A percentile compares a stretch with the other conserved stretches of the same genome.
phyloP scores from a whole-genome alignment of 2,888 invertebrate species.

The Pachliopta kotzebuea region DNA sequence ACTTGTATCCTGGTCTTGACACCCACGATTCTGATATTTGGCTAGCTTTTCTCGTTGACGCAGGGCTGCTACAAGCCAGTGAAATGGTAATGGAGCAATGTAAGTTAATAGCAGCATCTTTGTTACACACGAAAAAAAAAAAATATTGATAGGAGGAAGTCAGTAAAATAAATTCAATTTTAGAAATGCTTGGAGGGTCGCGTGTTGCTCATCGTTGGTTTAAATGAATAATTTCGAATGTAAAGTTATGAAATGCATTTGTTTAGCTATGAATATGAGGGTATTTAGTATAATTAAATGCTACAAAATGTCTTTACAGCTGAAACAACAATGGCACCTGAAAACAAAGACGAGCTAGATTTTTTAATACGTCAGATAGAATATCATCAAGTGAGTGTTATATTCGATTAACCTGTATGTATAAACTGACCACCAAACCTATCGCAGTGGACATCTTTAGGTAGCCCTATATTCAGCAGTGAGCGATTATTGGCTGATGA shows the following conservation, averaged over 20 bases:
- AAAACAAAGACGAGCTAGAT: constrained; percentile 45
- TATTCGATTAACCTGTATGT: background rate
- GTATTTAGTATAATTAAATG: background rate
- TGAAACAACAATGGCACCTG: constrained; percentile 15
- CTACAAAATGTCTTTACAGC: constrained; percentile 16
- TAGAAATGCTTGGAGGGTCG: too few species aligned
- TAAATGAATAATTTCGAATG: background rate
- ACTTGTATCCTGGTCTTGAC: constrained; percentile 35
- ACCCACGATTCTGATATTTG: constrained; percentile 60
- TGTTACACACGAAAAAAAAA: too few species aligned
- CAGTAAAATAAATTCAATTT: too few species aligned
- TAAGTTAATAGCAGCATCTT: constrained; percentile 32
- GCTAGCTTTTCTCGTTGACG: constrained; percentile 64
- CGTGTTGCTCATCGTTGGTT: too few species aligned
- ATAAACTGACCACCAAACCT: too few species aligned
- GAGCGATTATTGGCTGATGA: too few species aligned
- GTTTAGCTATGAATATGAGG: background rate
- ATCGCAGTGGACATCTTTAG: too few species aligned
- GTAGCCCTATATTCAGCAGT: too few species aligned
- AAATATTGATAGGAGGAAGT: too few species aligned
- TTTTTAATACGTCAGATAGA: constrained; percentile 45
- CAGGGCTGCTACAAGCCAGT: constrained; percentile 51
- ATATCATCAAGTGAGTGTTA: constrained; percentile 21
- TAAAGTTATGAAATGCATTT: background rate
- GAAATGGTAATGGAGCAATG: constrained; percentile 36